These are phyloP conservation scores for Pandemis heparana DNA, from an alignment of 2,888 invertebrate genomes.

Conservation along the genomic window DNA sequence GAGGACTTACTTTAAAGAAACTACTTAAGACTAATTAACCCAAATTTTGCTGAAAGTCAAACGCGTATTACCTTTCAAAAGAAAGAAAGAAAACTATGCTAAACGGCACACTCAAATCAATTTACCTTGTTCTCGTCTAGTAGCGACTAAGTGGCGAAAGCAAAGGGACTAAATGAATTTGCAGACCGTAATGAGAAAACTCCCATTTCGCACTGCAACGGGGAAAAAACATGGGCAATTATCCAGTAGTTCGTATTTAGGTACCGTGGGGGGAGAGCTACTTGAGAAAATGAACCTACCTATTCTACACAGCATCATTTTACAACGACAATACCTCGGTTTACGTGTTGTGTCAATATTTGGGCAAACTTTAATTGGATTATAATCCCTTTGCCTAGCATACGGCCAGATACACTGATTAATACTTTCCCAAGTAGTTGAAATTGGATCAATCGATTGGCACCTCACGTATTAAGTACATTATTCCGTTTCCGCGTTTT, in stretches of 20 bases:
- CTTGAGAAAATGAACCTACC: not conserved
- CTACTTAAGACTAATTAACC: not conserved
- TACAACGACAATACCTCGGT: not conserved
- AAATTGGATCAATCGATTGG: not conserved
- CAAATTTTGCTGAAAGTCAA: not conserved
- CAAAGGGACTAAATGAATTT: slow-evolving; percentile 70
- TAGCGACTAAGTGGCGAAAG: slow-evolving; percentile 50
- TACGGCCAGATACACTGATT: not conserved
- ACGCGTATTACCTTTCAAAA: not conserved
- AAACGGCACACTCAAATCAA: slow-evolving; percentile 44
- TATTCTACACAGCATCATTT: not conserved
- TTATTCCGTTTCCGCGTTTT: no score
- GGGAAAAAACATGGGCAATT: slow-evolving; percentile 60
- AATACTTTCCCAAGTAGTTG: not conserved
- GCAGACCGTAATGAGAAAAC: slow-evolving; percentile 74
- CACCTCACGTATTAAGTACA: not conserved
- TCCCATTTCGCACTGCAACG: slow-evolving; percentile 61
- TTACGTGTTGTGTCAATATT: not conserved
- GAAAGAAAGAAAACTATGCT: slow-evolving; percentile 7
- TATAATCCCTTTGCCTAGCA: not conserved
- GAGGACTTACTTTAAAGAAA: not conserved
- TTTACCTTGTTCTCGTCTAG: slow-evolving; percentile 45
- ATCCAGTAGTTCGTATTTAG: slow-evolving; percentile 53
- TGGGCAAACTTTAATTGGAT: not conserved
- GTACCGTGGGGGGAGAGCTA: slow-evolving; percentile 23